Evolutionary conservation across 2,113 vertebrate genomes (phyloP).

Genomic region (Martes martes): DNA sequence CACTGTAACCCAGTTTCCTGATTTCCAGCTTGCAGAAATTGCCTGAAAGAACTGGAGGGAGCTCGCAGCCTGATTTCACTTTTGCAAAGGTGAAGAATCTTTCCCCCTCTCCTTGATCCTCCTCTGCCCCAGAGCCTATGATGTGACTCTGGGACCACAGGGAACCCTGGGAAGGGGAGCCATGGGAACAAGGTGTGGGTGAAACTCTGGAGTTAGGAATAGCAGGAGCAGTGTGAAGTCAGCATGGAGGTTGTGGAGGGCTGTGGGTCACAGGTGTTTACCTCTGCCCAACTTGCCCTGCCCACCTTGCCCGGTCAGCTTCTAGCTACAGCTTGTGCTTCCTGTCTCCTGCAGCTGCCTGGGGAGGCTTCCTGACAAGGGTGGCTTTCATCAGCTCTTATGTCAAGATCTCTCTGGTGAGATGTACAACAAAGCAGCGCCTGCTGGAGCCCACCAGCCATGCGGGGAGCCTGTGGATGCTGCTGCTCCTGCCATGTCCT

Average conservation of each 20-base stretch:
- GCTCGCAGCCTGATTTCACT: neutral
- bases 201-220: neutral
- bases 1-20: neutral
- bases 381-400: too few relatives aligned
- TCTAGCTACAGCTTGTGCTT: neutral
- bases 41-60: neutral
- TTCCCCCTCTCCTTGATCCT: neutral
- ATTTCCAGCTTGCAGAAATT: neutral
- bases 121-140: fast-evolving
- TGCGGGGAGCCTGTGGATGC: fast-evolving
- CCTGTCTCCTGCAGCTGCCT: neutral
- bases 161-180: fast-evolving
- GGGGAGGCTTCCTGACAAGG: fast-evolving
- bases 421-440: neutral
- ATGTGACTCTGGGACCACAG: neutral
- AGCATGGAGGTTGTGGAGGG: neutral
- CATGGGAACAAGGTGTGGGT: fast-evolving
- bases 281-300: neutral
- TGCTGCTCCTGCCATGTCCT: fast-evolving
- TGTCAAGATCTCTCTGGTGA: neutral
- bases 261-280: fast-evolving
- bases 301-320: too few relatives aligned
- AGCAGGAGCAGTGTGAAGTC: neutral
- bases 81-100: neutral
- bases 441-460: neutral